Percentiles rank a stretch among this genome's conserved stretches.
Evolutionary conservation across 2,888 invertebrate species (phyloP).

Genomic region (Ashinkailepas kermadecensis): DNA sequence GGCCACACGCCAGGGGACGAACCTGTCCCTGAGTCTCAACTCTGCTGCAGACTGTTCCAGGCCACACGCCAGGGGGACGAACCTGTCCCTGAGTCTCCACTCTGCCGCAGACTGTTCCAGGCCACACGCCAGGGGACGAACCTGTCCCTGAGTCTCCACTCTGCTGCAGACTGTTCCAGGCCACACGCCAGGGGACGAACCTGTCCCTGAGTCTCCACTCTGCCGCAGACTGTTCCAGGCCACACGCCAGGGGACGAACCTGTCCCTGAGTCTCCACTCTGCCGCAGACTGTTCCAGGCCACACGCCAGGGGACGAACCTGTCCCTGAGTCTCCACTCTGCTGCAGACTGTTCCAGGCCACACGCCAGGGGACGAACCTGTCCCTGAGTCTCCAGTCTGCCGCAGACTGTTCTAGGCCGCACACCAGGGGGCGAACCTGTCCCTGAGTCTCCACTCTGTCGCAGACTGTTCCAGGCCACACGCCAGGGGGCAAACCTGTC

Average conservation of each 20-base stretch:
- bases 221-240: too few relatives aligned
- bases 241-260: too few relatives aligned
- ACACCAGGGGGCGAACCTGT: too few relatives aligned
- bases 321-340: too few relatives aligned
- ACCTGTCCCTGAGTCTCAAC: constrained; percentile 34
- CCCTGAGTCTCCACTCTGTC: too few relatives aligned
- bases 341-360: not conserved
- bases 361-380: constrained; percentile 50
- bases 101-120: constrained; percentile 30
- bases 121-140: not conserved
- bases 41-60: too few relatives aligned
- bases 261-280: too few relatives aligned
- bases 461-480: constrained; percentile 31
- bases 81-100: too few relatives aligned
- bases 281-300: constrained; percentile 31
- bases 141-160: constrained; percentile 45
- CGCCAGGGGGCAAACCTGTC: constrained; percentile 38
- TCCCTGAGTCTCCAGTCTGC: not conserved
- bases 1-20: constrained; percentile 49
- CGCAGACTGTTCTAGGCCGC: too few relatives aligned
- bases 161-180: constrained; percentile 30
- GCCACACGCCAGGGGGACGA: too few relatives aligned
- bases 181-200: not conserved
- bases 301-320: too few relatives aligned
- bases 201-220: too few relatives aligned